A percentile compares a stretch with the other conserved stretches of the same genome.
Conservation (phyloP, 2,797 vertebrate genomes). For the Vipera ursinii region DNA sequence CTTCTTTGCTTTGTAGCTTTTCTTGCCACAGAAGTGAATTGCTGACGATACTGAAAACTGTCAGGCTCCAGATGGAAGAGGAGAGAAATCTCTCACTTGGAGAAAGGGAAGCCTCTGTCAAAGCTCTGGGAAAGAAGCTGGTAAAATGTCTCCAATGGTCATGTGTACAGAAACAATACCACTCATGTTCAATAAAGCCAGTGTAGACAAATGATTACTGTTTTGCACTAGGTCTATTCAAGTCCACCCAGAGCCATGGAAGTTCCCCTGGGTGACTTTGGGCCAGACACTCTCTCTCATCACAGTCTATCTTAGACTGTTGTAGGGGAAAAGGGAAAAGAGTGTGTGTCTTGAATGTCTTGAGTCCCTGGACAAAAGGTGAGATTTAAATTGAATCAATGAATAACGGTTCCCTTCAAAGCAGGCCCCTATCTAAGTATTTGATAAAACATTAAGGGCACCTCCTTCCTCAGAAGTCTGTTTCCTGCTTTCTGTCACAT, state of each 20-base stretch:
- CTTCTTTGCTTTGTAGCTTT: neutral
- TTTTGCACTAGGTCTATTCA: neutral
- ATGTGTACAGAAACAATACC: neutral
- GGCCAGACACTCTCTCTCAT: neutral
- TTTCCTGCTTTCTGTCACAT: neutral
- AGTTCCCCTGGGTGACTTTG: neutral
- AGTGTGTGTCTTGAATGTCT: neutral
- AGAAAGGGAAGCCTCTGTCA: neutral
- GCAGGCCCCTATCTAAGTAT: neutral
- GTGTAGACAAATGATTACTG: neutral
- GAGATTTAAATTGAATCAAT: neutral
- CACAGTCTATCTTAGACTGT: neutral
- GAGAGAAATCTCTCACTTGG: neutral
- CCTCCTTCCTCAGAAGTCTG: neutral
- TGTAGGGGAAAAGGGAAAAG: neutral
- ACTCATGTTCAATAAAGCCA: neutral
- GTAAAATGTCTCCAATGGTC: neutral
- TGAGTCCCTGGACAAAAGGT: neutral
- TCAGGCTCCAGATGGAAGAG: neutral
- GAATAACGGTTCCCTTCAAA: neutral
- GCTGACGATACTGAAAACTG: neutral
- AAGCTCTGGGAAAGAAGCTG: neutral
- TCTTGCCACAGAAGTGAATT: neutral
- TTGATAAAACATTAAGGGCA: neutral
- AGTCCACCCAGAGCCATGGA: neutral